Evolutionary conservation across 1,140 invertebrate species (phyloP).

Genomic region (Aphelenchoides fujianensis): DNA sequence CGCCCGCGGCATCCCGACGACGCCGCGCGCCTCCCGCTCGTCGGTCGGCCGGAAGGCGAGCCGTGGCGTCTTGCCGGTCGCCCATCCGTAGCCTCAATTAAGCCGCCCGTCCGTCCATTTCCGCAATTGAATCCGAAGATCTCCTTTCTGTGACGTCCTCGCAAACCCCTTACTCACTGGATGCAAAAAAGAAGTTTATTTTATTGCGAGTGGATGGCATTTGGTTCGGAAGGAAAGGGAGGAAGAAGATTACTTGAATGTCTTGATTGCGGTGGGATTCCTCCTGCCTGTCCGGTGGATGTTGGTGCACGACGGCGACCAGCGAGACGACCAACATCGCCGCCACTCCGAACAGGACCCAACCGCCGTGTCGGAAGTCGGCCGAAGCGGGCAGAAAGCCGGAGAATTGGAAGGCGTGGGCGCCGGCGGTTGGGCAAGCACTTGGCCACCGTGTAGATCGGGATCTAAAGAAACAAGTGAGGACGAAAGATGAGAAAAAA

Average conservation of each 20-base stretch:
- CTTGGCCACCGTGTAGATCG: conserved; percentile 27
- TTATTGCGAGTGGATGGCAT: too few species aligned
- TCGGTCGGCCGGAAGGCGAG: neutral
- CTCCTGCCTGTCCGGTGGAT: neutral
- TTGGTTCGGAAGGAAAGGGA: too few species aligned
- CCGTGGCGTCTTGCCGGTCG: neutral
- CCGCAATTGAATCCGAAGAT: neutral
- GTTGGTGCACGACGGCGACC: conserved; percentile 3
- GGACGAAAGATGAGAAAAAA: conserved; percentile 13
- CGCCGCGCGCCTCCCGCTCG: neutral
- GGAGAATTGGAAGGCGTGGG: conserved; percentile 23
- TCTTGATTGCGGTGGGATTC: neutral
- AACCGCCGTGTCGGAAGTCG: neutral
- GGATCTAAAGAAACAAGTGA: conserved; percentile 24
- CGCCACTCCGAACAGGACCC: neutral
- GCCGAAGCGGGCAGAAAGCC: conserved; percentile 14
- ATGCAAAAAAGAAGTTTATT: conserved; percentile 10
- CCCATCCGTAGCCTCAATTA: neutral
- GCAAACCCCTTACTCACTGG: too few species aligned
- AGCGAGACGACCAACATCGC: neutral
- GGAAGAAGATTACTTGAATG: conserved; percentile 11
- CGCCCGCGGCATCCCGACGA: neutral
- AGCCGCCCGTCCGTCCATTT: neutral
- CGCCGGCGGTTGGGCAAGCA: conserved; percentile 31
- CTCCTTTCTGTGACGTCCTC: too few species aligned